A percentile compares a stretch with the other conserved stretches of the same genome.
These are phyloP conservation scores for Dynastes tityus DNA, from an alignment of 2,888 invertebrate species.

Conservation along the genomic window DNA sequence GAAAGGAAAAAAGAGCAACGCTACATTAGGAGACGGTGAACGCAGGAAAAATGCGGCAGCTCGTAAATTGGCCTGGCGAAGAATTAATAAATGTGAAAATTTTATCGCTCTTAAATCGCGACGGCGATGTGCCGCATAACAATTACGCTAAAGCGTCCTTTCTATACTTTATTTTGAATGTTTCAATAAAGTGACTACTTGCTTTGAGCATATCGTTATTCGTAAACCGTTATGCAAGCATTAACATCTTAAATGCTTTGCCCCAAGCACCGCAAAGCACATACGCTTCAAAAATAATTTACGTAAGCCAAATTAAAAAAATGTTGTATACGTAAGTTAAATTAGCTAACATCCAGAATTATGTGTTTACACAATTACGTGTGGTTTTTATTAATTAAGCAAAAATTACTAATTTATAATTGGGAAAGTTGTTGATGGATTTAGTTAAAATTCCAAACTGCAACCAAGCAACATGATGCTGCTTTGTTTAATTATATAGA, in stretches of 20 bases:
- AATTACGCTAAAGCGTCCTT: conserved; percentile 9
- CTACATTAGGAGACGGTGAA: background rate
- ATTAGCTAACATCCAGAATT: no score
- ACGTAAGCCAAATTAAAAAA: no score
- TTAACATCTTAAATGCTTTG: background rate
- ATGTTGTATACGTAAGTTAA: no score
- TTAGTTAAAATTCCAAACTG: no score
- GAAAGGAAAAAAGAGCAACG: conserved; percentile 5
- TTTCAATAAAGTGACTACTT: conserved; percentile 25
- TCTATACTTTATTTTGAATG: conserved; percentile 12
- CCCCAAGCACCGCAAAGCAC: background rate
- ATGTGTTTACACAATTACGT: no score
- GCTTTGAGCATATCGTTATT: background rate
- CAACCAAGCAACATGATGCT: no score
- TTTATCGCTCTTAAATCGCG: conserved; percentile 11
- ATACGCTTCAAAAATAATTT: no score
- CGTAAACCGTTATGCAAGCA: background rate
- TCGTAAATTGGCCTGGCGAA: conserved; percentile 24
- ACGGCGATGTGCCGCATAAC: conserved; percentile 7
- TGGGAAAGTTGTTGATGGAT: no score
- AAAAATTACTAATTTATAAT: no score
- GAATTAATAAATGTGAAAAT: conserved; percentile 39
- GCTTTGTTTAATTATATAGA: no score
- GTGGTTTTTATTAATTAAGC: no score
- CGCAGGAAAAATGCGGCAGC: conserved; percentile 20